Evolutionary conservation across 2,113 vertebrate species (phyloP).

Genomic region (Miniopterus natalensis): DNA sequence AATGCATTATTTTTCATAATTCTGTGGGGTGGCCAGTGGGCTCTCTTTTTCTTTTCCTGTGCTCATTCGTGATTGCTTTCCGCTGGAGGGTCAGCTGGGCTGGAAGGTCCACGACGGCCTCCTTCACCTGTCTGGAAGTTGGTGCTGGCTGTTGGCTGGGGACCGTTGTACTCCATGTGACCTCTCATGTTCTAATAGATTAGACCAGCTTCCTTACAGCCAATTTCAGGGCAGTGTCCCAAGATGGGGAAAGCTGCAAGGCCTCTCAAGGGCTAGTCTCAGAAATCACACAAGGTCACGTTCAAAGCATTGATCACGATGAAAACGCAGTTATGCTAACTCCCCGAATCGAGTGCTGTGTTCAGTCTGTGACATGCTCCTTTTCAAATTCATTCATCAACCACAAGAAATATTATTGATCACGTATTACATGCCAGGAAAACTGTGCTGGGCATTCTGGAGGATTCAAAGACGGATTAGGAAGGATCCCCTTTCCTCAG

Average conservation of each 20-base stretch:
- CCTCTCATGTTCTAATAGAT: neutral
- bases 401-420: neutral
- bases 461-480: neutral
- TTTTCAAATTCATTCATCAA: constrained; percentile 38
- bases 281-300: neutral
- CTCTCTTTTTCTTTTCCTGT: constrained; percentile 25
- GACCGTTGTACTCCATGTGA: neutral
- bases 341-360: neutral
- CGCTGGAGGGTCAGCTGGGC: neutral
- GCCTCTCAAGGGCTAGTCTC: neutral
- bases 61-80: neutral
- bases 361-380: neutral
- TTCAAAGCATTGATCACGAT: neutral
- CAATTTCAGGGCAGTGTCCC: neutral
- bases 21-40: neutral
- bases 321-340: neutral
- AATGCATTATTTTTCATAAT: neutral
- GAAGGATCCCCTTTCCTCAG: neutral
- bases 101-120: neutral
- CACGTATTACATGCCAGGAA: neutral
- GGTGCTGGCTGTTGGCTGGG: neutral
- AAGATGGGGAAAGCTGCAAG: neutral
- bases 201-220: neutral
- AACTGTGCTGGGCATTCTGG: neutral
- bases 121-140: neutral